Conservation (phyloP, 1,140 invertebrate genomes). For the Lordiphosa clarofinis region DNA sequence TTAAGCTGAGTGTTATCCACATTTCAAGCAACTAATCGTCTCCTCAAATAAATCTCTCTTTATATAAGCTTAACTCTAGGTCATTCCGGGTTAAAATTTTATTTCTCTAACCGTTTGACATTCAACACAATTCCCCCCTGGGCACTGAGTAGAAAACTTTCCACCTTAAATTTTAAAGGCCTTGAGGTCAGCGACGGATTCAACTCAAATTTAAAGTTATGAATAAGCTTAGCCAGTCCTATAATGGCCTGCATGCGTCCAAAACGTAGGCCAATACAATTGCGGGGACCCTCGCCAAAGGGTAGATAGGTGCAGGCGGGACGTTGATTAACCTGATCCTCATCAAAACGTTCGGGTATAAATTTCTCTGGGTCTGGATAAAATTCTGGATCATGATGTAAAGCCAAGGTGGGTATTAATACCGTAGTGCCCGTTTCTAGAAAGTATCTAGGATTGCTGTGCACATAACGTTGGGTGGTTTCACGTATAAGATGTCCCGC, state of each 20-base stretch:
- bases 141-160: slow-evolving; percentile 33
- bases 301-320: slow-evolving; percentile 53
- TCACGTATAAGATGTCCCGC: slow-evolving; percentile 82
- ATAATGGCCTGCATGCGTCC: slow-evolving; percentile 83
- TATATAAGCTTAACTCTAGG: background rate
- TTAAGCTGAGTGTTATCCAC: slow-evolving; percentile 9
- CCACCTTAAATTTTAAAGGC: slow-evolving; percentile 26
- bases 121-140: slow-evolving; percentile 44
- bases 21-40: slow-evolving; percentile 6
- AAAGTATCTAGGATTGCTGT: slow-evolving; percentile 82
- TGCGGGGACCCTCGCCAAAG: slow-evolving; percentile 59
- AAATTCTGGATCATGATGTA: slow-evolving; percentile 82
- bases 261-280: slow-evolving; percentile 82
- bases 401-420: slow-evolving; percentile 82
- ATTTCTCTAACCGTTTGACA: slow-evolving; percentile 31
- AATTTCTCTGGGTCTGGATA: slow-evolving; percentile 80
- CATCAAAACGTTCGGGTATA: slow-evolving; percentile 82
- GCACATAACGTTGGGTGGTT: slow-evolving; percentile 80
- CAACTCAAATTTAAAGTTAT: slow-evolving; percentile 54
- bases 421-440: slow-evolving; percentile 83
- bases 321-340: slow-evolving; percentile 66
- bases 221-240: slow-evolving; percentile 79
- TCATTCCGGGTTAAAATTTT: background rate
- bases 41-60: background rate
- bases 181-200: slow-evolving; percentile 37